Conservation (phyloP, 2,888 invertebrate genomes). For the Pristionchus entomophagus region DNA sequence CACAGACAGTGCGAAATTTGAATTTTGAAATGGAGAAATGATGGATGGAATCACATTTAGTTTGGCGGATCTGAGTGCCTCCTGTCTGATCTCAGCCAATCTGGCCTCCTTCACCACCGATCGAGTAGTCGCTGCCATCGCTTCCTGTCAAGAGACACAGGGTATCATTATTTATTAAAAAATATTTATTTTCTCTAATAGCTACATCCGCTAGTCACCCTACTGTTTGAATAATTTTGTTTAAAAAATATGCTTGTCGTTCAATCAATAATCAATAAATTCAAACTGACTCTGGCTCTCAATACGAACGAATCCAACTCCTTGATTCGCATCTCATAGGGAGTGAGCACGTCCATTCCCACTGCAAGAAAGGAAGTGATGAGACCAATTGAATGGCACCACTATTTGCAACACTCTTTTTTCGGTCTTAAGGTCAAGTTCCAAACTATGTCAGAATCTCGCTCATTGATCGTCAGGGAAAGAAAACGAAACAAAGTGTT, state of each 20-base stretch:
- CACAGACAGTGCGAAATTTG: too few species aligned
- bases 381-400: too few species aligned
- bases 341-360: constrained; percentile 80
- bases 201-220: too few species aligned
- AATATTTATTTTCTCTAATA: too few species aligned
- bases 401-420: too few species aligned
- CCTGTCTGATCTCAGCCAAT: constrained; percentile 93
- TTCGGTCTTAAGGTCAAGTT: too few species aligned
- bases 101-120: constrained; percentile 94
- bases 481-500: too few species aligned
- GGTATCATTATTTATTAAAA: not conserved
- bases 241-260: too few species aligned
- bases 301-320: constrained; percentile 97
- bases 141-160: constrained; percentile 82
- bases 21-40: too few species aligned
- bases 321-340: constrained; percentile 93
- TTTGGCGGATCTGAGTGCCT: constrained; percentile 78
- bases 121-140: constrained; percentile 93
- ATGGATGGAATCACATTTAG: constrained; percentile 34
- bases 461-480: too few species aligned
- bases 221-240: too few species aligned
- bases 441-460: too few species aligned
- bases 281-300: constrained; percentile 82
- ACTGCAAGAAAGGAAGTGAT: constrained; percentile 60
- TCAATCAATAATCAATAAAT: not conserved